Evolutionary conservation across 2,888 invertebrate genomes (phyloP), one percentile per base, ranked within the genome.

Genomic region (Stomorhina lunata): DNA sequence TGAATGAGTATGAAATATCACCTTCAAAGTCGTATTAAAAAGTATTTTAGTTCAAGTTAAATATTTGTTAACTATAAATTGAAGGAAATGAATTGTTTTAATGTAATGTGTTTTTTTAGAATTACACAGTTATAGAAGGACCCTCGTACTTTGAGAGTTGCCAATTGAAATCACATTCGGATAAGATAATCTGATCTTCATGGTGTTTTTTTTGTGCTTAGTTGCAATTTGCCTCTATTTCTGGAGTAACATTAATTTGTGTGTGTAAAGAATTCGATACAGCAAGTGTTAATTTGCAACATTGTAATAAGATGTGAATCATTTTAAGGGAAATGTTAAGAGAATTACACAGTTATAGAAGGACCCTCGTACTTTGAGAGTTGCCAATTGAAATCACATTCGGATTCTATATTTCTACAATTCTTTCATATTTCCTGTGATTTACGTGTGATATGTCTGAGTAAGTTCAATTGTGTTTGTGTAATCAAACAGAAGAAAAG

Each of bases 401-500:
- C 1, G 4, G 1, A 48, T 48, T 48, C 10, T 22, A 48, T 48
- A 17, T 34, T 57, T 57, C 6, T 37, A 25, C 22, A 1, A 59
- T 22, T 37, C 59, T 59, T n/a, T 37, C 1, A 6, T 48, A 22
- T 27, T 15, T 20, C 29, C 32, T 50, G 50, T 37, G 40, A 22
- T 65, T 48, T 20, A n/a, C 29, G 1, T 15, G n/a, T n/a, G n/a
- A n/a, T n/a, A n/a, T n/a, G 50, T 12, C 25, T 48, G 37, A 10
- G 37, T 43, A 15, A 4, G 17, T 4, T 29, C 9, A n/a, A 43
- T 37, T 68, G 50, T 34, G n/a, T 69, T 40, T 69, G 61, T 78
- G 45, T 17, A 57, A 57, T 65, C 71, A 65, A 57, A 78, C 63
- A 71, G 50, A 55, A 27, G n/a, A 61, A 66, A 76, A 71, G 43